These are phyloP conservation scores for Drosophila acutilabella DNA, from an alignment of 2,888 invertebrate genomes.

Conservation along the genomic window DNA sequence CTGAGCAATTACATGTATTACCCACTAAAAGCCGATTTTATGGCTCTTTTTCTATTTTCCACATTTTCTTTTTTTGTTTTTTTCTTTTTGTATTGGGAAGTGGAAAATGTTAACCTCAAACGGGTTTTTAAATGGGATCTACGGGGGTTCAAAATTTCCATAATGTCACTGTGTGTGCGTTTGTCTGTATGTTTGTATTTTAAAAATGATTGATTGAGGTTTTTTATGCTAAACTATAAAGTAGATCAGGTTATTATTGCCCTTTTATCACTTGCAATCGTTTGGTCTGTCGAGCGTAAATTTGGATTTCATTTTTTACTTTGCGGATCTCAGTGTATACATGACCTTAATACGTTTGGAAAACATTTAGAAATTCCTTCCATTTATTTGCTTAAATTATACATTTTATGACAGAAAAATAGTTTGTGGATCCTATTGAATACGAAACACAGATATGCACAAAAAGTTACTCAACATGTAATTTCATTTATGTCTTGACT, in stretches of 20 bases:
- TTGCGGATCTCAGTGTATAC: background rate
- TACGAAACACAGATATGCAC: too few relatives aligned
- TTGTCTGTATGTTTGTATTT: background rate
- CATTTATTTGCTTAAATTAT: background rate
- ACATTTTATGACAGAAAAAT: background rate
- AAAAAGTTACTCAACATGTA: too few relatives aligned
- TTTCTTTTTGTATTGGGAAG: constrained; percentile 5
- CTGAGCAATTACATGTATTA: constrained; percentile 55
- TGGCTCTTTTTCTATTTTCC: constrained; percentile 19
- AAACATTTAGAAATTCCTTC: background rate
- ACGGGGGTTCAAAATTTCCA: background rate
- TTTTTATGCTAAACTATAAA: background rate
- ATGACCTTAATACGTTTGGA: background rate
- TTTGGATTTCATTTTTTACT: background rate
- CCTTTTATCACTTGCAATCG: background rate
- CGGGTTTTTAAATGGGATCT: constrained; percentile 2
- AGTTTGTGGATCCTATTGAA: too few relatives aligned
- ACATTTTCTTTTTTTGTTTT: background rate
- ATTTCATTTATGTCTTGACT: too few relatives aligned
- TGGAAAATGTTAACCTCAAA: constrained; percentile 12
- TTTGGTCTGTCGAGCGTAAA: background rate
- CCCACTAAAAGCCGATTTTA: constrained; percentile 48
- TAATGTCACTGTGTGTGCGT: background rate
- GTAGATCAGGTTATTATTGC: background rate
- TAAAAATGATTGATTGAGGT: constrained; percentile 8